Conservation (phyloP, 2,888 invertebrate genomes). For the Digitonthophagus gazella region DNA sequence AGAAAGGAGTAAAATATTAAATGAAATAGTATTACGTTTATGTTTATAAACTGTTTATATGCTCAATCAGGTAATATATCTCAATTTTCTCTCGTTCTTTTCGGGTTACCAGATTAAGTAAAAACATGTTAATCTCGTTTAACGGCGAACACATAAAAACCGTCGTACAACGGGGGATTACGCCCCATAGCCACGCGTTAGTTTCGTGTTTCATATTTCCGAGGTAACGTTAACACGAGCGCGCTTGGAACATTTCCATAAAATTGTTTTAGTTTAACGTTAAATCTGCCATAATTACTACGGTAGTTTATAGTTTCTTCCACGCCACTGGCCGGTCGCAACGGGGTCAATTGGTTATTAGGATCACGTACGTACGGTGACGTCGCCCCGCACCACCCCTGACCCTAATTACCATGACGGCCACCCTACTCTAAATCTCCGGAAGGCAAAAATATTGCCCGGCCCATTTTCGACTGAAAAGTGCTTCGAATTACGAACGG, state of each 20-base stretch:
- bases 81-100: background rate
- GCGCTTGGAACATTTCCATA: background rate
- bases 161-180: background rate
- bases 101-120: background rate
- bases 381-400: background rate
- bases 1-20: too few species aligned
- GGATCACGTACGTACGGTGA: background rate
- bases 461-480: slow-evolving; percentile 1
- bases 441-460: slow-evolving; percentile 18
- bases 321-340: background rate
- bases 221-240: background rate
- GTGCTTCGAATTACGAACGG: background rate
- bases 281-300: background rate
- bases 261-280: background rate
- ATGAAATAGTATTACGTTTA: too few species aligned
- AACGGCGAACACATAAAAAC: background rate
- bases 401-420: slow-evolving; percentile 18
- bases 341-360: slow-evolving; percentile 13
- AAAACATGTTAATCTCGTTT: background rate
- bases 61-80: background rate
- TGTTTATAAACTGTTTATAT: too few species aligned
- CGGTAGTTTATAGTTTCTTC: slow-evolving; percentile 10
- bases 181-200: background rate
- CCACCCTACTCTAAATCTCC: slow-evolving; percentile 12
- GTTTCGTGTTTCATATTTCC: background rate